Percentiles rank a stretch among this genome's conserved stretches.
phyloP scores from a whole-genome alignment of 2,888 invertebrate species.

The Paralinhomoeus sp. region DNA sequence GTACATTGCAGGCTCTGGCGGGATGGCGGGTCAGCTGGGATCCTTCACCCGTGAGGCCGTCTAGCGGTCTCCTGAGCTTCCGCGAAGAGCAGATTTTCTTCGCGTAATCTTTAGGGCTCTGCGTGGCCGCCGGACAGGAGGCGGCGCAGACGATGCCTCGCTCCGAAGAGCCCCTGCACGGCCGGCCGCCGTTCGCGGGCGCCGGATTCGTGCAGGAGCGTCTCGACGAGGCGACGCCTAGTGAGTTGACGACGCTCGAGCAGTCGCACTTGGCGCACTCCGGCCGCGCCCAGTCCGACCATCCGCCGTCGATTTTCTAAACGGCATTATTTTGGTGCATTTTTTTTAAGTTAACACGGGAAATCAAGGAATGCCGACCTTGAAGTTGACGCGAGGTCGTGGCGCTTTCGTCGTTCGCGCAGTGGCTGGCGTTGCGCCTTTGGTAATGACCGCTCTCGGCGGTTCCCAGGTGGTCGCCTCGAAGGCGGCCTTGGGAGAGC shows the following conservation, averaged over 20 bases:
- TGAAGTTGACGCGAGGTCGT: too few relatives aligned
- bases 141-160: not conserved
- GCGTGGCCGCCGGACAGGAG: not conserved
- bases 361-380: too few relatives aligned
- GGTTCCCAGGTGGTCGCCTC: not conserved
- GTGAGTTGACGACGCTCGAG: slow-evolving; percentile 11
- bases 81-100: slow-evolving; percentile 18
- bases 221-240: slow-evolving; percentile 10
- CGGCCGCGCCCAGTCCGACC: slow-evolving; percentile 19
- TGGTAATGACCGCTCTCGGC: not conserved
- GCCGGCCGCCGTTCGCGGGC: slow-evolving; percentile 20
- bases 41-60: slow-evolving; percentile 21
- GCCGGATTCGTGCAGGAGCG: slow-evolving; percentile 18
- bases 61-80: slow-evolving; percentile 16
- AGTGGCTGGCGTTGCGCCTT: not conserved
- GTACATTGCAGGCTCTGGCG: slow-evolving; percentile 23
- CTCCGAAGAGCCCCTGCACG: slow-evolving; percentile 15
- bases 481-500: slow-evolving; percentile 6
- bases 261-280: slow-evolving; percentile 18
- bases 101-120: slow-evolving; percentile 12
- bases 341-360: too few relatives aligned
- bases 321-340: not conserved
- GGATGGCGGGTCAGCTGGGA: slow-evolving; percentile 20
- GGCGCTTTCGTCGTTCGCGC: too few relatives aligned
- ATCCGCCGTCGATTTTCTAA: slow-evolving; percentile 18